phyloP scores from a whole-genome alignment of 2,888 invertebrate species.

The Epinotia bilunana region DNA sequence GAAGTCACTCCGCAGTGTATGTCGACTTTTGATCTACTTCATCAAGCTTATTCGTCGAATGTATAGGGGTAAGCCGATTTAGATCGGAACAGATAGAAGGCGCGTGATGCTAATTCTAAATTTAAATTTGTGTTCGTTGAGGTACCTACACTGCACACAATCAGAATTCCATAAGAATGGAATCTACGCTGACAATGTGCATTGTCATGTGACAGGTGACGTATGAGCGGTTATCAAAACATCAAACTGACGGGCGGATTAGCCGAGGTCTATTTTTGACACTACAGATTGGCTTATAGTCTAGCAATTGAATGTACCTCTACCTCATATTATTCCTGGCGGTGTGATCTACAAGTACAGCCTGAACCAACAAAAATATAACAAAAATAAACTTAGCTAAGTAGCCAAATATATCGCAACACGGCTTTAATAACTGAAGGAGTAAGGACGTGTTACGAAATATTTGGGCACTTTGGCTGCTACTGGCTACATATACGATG shows the following conservation, averaged over 20 bases:
- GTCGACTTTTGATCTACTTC: constrained; percentile 45
- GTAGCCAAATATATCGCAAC: too few relatives aligned
- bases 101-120: constrained; percentile 75
- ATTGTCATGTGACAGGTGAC: constrained; percentile 55
- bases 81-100: constrained; percentile 72
- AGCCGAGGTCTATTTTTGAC: constrained; percentile 49
- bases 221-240: constrained; percentile 46
- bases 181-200: constrained; percentile 51
- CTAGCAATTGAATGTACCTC: neutral
- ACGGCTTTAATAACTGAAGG: too few relatives aligned
- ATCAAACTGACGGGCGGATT: constrained; percentile 11
- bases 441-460: too few relatives aligned
- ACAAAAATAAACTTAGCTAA: too few relatives aligned
- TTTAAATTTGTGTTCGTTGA: constrained; percentile 65
- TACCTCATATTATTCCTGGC: too few relatives aligned
- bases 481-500: too few relatives aligned
- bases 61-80: constrained; percentile 76
- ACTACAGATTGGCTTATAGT: neutral
- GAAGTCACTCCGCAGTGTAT: constrained; percentile 52
- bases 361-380: too few relatives aligned
- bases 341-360: too few relatives aligned
- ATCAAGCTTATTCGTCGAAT: constrained; percentile 53
- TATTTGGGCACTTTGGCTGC: too few relatives aligned
- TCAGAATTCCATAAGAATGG: constrained; percentile 63
- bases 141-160: constrained; percentile 54